These are phyloP conservation scores for Spilarctia lutea DNA, from an alignment of 2,888 invertebrate species.

Conservation along the genomic window DNA sequence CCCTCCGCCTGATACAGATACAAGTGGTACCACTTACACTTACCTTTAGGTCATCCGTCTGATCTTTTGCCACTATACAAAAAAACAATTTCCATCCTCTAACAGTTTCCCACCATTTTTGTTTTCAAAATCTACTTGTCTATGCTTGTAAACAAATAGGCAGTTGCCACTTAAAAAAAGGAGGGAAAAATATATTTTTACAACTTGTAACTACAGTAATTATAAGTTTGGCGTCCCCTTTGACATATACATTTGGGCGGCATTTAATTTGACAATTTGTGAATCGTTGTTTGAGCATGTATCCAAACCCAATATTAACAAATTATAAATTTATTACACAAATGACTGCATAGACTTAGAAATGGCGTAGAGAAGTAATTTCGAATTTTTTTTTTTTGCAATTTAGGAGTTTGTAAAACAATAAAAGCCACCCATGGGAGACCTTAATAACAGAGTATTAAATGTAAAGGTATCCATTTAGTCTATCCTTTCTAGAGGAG, in stretches of 20 bases:
- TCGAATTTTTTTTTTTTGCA: background rate
- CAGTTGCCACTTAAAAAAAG: background rate
- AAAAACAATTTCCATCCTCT: background rate
- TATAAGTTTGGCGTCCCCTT: constrained; percentile 4
- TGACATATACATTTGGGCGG: constrained; percentile 18
- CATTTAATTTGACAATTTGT: constrained; percentile 45
- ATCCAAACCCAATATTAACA: constrained; percentile 58
- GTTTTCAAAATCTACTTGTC: background rate
- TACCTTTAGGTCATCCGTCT: too few species aligned
- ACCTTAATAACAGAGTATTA: too few species aligned
- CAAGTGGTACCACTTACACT: too few species aligned
- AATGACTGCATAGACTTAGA: constrained; percentile 29
- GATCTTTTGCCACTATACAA: too few species aligned
- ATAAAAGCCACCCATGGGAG: too few species aligned
- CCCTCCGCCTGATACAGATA: too few species aligned
- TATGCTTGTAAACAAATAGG: background rate
- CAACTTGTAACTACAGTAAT: background rate
- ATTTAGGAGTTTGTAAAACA: background rate
- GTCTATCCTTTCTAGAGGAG: too few species aligned
- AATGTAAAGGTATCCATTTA: too few species aligned
- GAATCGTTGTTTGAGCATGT: constrained; percentile 59
- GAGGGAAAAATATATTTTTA: background rate
- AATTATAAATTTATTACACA: constrained; percentile 60
- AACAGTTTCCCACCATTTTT: background rate
- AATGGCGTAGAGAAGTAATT: constrained; percentile 5